These are phyloP conservation scores for Hydrotaea diabolus DNA, from an alignment of 2,888 invertebrate genomes.

Conservation along the genomic window DNA sequence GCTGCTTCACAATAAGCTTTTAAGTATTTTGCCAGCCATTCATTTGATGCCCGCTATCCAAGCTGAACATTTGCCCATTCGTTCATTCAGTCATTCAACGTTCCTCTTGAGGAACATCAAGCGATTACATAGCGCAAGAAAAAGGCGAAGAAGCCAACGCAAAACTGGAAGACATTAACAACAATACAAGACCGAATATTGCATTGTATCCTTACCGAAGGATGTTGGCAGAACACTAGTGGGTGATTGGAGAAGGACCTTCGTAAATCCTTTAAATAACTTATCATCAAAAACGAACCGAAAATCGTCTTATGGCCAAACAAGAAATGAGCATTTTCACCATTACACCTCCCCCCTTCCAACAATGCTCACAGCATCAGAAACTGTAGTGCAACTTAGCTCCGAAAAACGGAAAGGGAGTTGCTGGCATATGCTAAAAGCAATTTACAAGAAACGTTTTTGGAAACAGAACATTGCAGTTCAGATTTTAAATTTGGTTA, in stretches of 20 bases:
- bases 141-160: neutral
- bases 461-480: no score
- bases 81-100: neutral
- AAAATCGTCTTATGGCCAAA: slow-evolving; percentile 57
- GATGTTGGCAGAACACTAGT: neutral
- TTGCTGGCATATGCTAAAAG: no score
- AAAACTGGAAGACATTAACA: slow-evolving; percentile 7
- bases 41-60: slow-evolving; percentile 28
- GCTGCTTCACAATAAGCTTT: slow-evolving; percentile 24
- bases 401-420: no score
- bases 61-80: neutral
- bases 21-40: slow-evolving; percentile 27
- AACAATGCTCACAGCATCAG: neutral
- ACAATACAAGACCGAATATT: neutral
- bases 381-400: no score
- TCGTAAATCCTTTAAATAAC: slow-evolving; percentile 66
- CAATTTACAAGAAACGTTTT: no score
- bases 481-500: no score
- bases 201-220: neutral
- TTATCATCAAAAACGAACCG: slow-evolving; percentile 61
- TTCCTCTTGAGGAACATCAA: slow-evolving; percentile 20
- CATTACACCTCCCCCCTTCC: slow-evolving; percentile 39
- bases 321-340: slow-evolving; percentile 58
- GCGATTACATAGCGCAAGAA: neutral
- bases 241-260: slow-evolving; percentile 12